Evolutionary conservation across 37 sponge, comb jelly and placozoan species (phyloP), one percentile per base, ranked within the genome.

Genomic region (Aplysina aerophoba): DNA sequence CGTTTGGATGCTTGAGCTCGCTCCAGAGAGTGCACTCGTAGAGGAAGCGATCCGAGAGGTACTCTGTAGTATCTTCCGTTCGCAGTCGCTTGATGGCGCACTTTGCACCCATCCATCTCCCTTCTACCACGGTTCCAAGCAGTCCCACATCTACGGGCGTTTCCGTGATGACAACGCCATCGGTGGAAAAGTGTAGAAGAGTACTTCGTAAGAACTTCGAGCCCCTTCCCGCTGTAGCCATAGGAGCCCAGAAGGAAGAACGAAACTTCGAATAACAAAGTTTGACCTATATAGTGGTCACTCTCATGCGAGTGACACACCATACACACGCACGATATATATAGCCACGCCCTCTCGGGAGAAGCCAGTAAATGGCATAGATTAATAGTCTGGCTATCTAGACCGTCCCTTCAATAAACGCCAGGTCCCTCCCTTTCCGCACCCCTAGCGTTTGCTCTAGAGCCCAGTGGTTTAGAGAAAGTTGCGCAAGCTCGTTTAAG

Each of bases 1-100:
- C 39, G 25, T 75, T 75, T 3, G 78, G 78, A 11, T 75, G 78
- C 53, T 75, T 75, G 20, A 75, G 53, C 24, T 75, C 78, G 54
- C 54, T 36, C 78, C 78, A 75, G 17, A 75, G 33, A 39, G 33
- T 75, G 54, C 44, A 50, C 24, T 75, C 78, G 15, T 21, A 75
- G 17, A 75, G 38, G 25, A 75, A 75, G n/a, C 54, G 44, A 19
- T 75, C 78, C 1, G 78, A 75, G 44, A 75, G 33, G 78, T 75
- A 75, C 16, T 75, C 78, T 24, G 16, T 75, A 3, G 78, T 54
- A 11, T 75, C 78, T 21, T 44, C 37, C 3, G 1, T 21, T 1
- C 15, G 50, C 44, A 75, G 78, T 21, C 24, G 37, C 78, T 75
- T 75, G 1, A 50, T 44, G 22, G 78, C 78, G 53, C 78, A 75